These are phyloP conservation scores for Monopterus albus DNA, from an alignment of 2,113 vertebrate species.

Conservation along the genomic window DNA sequence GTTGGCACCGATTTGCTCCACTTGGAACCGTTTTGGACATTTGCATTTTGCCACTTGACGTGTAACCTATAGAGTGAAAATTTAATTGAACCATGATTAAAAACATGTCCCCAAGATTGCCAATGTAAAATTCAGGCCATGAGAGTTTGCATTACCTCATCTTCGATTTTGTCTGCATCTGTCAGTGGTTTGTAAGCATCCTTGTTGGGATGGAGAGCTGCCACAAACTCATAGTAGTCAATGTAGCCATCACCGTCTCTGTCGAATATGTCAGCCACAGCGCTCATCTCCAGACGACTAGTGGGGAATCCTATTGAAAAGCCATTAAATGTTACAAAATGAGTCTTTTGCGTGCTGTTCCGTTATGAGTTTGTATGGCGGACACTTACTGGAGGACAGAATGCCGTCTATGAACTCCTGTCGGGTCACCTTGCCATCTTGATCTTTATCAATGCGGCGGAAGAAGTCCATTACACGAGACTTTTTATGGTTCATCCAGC, in stretches of 20 bases:
- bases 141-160: slow-evolving; percentile 85
- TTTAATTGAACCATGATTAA: slow-evolving; percentile 1
- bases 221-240: slow-evolving; percentile 99
- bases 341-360: slow-evolving; percentile 5
- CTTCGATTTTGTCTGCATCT: slow-evolving; percentile 98
- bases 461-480: slow-evolving; percentile 99
- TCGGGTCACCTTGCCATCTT: slow-evolving; percentile 97
- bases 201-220: slow-evolving; percentile 98
- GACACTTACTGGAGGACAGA: slow-evolving; percentile 96
- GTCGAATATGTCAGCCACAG: slow-evolving; percentile 98
- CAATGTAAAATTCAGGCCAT: background rate
- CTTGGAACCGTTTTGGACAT: slow-evolving; percentile 98
- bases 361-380: background rate
- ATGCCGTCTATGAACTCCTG: slow-evolving; percentile 99
- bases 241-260: slow-evolving; percentile 97
- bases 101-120: background rate
- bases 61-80: slow-evolving; percentile 86
- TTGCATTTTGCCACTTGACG: slow-evolving; percentile 99
- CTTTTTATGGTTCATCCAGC: slow-evolving; percentile 99
- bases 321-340: background rate
- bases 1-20: slow-evolving; percentile 99
- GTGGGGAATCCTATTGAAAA: slow-evolving; percentile 91
- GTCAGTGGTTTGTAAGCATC: slow-evolving; percentile 98
- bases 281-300: slow-evolving; percentile 97
- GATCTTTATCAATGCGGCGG: slow-evolving; percentile 98